Base-by-base conservation (phyloP, 2,113 vertebrate species). In the Chionomys nivalis region DNA sequence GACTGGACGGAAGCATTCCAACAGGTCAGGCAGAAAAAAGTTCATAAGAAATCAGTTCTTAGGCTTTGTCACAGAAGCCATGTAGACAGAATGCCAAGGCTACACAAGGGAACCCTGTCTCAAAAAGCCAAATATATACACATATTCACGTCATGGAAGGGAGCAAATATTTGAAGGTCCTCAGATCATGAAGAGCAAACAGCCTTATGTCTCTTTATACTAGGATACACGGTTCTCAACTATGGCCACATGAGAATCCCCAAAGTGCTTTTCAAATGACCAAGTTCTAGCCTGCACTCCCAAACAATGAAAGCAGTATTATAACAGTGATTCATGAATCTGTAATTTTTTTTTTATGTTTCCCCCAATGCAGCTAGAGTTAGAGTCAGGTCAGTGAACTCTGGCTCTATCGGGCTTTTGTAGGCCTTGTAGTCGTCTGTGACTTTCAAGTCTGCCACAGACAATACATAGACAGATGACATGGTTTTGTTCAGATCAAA, bases 291-390 rank as follows among this genome's bases (percentile, higher is more conserved):
- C 61, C 66, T 78, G 52, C 19, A 72, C 26, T 33, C 36, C 72
- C 70, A 44, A 88, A 92, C 36, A 94, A 90, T 90, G 58, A 70
- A 93, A 82, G 85, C 52, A 94, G 21, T 81, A 28, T 66, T 90
- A 78, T 79, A 65, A 52, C 47, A 26, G 17, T 26, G 36, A 81
- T 26, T 79, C 39, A 33, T 21, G 58, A 8, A 77, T 89, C 52
- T 68, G 3, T 68, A 28, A 82, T 88, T 83, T 61, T 58, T 39
- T 66, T 39, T 66, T 79, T 58, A 89, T 87, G 26, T 33, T 77
- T 77, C 39, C 68, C 68, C 81, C 83, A 63, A 65, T 90, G 14
- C 16, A 94, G 36, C 13, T 36, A 47, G 68, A 93, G 79, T 90
- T 87, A 44, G 16, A 93, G 81, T 28, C 47, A 77, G 19, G 14